A percentile compares a stretch with the other conserved stretches of the same genome.
Evolutionary conservation across 1,140 invertebrate species (phyloP).

Genomic region (Cydia fagiglandana): DNA sequence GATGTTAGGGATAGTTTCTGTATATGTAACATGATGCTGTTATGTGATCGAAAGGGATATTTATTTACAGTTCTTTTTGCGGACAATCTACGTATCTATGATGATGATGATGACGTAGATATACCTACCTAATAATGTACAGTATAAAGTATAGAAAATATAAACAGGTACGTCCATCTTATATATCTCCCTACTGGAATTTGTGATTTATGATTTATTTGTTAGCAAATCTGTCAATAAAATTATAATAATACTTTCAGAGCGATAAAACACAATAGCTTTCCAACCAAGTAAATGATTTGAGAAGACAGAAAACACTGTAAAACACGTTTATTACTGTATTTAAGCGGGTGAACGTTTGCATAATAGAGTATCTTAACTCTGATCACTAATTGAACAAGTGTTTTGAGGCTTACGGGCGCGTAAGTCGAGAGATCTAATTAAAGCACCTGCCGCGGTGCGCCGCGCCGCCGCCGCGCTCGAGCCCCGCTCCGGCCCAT

Average conservation of each 20-base stretch:
- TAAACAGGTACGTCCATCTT: no score
- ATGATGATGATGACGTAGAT: no score
- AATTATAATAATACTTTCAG: not conserved
- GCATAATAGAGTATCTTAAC: conserved; percentile 68
- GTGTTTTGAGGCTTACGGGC: conserved; percentile 69
- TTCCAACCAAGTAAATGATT: not conserved
- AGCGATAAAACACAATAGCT: not conserved
- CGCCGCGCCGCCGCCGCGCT: conserved; percentile 46
- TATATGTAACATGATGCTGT: not conserved
- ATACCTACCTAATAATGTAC: no score
- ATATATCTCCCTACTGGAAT: no score
- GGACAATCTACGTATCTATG: no score
- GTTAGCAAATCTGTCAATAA: no score
- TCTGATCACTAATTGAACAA: conserved; percentile 76
- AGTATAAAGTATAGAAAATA: no score
- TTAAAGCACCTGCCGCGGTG: conserved; percentile 74
- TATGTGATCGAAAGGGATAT: not conserved
- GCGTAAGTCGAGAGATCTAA: conserved; percentile 76
- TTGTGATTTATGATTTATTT: no score
- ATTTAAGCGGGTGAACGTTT: conserved; percentile 51
- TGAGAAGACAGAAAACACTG: conserved; percentile 19
- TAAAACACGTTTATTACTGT: conserved; percentile 20
- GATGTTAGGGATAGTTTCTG: not conserved
- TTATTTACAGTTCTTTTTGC: not conserved
- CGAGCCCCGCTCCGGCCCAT: conserved; percentile 68